Conservation (phyloP, 2,797 vertebrate species). For the Eleutherodactylus coqui region DNA sequence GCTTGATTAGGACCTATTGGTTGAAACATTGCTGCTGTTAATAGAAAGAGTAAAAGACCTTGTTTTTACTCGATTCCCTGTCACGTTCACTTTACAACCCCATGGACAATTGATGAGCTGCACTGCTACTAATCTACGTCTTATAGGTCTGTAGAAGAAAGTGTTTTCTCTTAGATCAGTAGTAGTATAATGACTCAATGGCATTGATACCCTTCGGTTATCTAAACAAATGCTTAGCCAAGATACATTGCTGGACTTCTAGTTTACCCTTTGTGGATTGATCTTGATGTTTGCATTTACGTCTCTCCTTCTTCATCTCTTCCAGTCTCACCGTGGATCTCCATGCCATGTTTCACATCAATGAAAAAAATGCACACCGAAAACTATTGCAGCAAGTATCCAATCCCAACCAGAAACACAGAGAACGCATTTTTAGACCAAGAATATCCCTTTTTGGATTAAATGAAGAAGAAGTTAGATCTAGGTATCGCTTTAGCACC, state of each 20-base stretch:
- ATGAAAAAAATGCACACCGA: constrained; percentile 41
- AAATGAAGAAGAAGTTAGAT: constrained; percentile 59
- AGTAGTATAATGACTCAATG: too few relatives aligned
- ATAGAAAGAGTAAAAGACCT: too few relatives aligned
- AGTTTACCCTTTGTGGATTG: neutral
- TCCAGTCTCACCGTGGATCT: constrained; percentile 49
- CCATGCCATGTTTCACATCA: constrained; percentile 54
- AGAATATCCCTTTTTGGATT: constrained; percentile 59
- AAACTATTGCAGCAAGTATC: constrained; percentile 53
- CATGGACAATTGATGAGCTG: too few relatives aligned
- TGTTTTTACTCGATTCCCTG: too few relatives aligned
- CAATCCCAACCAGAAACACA: constrained; percentile 52
- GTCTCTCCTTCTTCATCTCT: neutral
- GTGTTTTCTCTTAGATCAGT: too few relatives aligned
- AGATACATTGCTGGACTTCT: too few relatives aligned
- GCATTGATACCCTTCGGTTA: too few relatives aligned
- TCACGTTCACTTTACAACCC: too few relatives aligned
- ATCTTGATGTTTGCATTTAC: neutral
- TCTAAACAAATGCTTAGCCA: neutral
- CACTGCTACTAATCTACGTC: too few relatives aligned
- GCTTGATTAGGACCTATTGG: too few relatives aligned
- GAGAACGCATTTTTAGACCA: constrained; percentile 59
- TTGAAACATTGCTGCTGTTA: too few relatives aligned
- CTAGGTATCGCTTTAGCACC: constrained; percentile 58
- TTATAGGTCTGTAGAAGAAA: too few relatives aligned